phyloP scores from a whole-genome alignment of 1,140 invertebrate genomes.

The Monochamus saltuarius region DNA sequence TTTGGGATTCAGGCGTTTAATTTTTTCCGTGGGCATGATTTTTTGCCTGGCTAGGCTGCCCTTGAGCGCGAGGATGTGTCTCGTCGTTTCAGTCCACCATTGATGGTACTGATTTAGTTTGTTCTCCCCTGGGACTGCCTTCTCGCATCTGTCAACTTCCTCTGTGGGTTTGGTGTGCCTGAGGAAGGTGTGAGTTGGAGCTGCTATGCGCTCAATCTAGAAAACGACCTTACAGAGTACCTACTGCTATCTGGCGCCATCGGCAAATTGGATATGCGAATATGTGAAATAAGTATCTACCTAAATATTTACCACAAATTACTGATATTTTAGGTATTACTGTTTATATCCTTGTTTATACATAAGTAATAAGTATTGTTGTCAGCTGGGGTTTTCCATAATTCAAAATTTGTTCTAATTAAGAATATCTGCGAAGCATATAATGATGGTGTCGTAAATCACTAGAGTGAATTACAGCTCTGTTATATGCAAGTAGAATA shows the following conservation, averaged over 20 bases:
- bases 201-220: slow-evolving; percentile 54
- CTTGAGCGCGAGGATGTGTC: slow-evolving; percentile 39
- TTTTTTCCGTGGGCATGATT: slow-evolving; percentile 29
- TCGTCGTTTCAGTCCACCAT: slow-evolving; percentile 49
- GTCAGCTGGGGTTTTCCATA: too few relatives aligned
- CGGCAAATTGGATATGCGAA: too few relatives aligned
- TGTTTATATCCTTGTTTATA: too few relatives aligned
- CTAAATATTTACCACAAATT: too few relatives aligned
- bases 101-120: slow-evolving; percentile 8
- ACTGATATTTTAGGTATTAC: too few relatives aligned
- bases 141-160: slow-evolving; percentile 25
- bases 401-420: too few relatives aligned
- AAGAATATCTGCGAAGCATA: too few relatives aligned
- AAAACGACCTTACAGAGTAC: slow-evolving; percentile 18
- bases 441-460: too few relatives aligned
- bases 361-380: too few relatives aligned
- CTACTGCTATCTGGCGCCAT: too few relatives aligned
- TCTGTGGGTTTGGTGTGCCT: slow-evolving; percentile 30
- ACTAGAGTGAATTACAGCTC: too few relatives aligned
- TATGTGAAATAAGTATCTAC: background rate
- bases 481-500: too few relatives aligned
- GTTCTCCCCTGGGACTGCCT: slow-evolving; percentile 21
- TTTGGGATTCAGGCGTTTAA: slow-evolving; percentile 19
- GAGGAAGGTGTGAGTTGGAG: slow-evolving; percentile 57
- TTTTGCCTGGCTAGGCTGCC: slow-evolving; percentile 43